Conservation (phyloP, 2,888 invertebrate genomes). For the Vanessa cardui region DNA sequence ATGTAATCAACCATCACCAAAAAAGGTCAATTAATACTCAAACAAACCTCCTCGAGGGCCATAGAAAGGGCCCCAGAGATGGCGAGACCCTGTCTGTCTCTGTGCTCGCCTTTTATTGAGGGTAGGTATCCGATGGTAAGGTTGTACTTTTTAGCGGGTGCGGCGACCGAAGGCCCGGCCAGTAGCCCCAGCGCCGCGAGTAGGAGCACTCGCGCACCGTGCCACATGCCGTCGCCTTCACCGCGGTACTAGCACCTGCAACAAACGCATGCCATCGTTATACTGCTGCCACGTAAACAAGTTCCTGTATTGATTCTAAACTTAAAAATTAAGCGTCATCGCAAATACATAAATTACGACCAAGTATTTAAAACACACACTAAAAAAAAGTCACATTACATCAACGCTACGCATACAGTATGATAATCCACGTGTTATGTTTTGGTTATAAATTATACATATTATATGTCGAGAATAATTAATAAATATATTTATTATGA, state of each 20-base stretch:
- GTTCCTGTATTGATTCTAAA: too few species aligned
- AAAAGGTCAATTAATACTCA: conserved; percentile 4
- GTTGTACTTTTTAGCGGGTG: conserved; percentile 65
- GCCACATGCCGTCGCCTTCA: conserved; percentile 85
- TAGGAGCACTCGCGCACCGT: conserved; percentile 85
- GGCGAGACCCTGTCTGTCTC: conserved; percentile 91
- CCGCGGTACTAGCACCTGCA: conserved; percentile 62
- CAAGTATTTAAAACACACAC: too few species aligned
- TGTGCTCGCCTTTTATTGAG: conserved; percentile 89
- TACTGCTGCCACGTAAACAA: background rate
- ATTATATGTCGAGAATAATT: too few species aligned
- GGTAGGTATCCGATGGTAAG: conserved; percentile 94
- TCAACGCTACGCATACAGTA: too few species aligned
- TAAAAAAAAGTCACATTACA: too few species aligned
- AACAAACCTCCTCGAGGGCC: conserved; percentile 91
- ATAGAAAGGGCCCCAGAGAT: conserved; percentile 95
- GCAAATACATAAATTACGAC: too few species aligned
- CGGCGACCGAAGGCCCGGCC: conserved; percentile 80
- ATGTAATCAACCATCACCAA: background rate
- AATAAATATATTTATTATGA: too few species aligned
- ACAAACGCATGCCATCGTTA: background rate
- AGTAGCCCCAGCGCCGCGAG: conserved; percentile 84
- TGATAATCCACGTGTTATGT: too few species aligned
- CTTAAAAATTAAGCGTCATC: too few species aligned
- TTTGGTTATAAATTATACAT: too few species aligned